phyloP scores from a whole-genome alignment of 2,888 invertebrate genomes.

The Dolichopus griseipennis region DNA sequence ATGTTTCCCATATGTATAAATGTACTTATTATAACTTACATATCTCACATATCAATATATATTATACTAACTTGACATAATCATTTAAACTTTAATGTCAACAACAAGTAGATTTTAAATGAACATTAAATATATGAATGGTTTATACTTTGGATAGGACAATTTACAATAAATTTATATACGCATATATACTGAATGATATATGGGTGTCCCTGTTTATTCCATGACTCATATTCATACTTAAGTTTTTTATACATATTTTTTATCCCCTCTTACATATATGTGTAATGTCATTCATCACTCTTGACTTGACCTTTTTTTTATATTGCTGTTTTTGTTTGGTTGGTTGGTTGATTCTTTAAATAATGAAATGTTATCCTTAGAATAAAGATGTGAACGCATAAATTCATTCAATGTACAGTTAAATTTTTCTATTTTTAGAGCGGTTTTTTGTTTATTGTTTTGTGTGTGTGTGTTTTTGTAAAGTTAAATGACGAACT shows the following conservation, averaged over 20 bases:
- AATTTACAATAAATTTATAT: too few relatives aligned
- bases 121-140: not conserved
- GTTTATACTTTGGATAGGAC: too few relatives aligned
- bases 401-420: not conserved
- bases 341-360: not conserved
- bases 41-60: too few relatives aligned
- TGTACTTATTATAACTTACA: too few relatives aligned
- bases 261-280: slow-evolving; percentile 22
- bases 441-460: not conserved
- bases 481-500: not conserved
- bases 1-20: too few relatives aligned
- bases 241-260: not conserved
- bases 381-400: not conserved
- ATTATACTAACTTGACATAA: not conserved
- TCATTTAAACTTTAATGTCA: slow-evolving; percentile 4
- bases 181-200: too few relatives aligned
- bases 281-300: slow-evolving; percentile 42
- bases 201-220: not conserved
- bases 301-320: slow-evolving; percentile 44
- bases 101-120: not conserved
- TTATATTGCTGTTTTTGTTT: not conserved
- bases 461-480: not conserved
- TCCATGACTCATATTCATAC: not conserved
- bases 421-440: not conserved
- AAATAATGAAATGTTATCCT: not conserved